A percentile compares a stretch with the other conserved stretches of the same genome.
Evolutionary conservation across 2,888 invertebrate genomes (phyloP).

Genomic region (Noctua pronuba): DNA sequence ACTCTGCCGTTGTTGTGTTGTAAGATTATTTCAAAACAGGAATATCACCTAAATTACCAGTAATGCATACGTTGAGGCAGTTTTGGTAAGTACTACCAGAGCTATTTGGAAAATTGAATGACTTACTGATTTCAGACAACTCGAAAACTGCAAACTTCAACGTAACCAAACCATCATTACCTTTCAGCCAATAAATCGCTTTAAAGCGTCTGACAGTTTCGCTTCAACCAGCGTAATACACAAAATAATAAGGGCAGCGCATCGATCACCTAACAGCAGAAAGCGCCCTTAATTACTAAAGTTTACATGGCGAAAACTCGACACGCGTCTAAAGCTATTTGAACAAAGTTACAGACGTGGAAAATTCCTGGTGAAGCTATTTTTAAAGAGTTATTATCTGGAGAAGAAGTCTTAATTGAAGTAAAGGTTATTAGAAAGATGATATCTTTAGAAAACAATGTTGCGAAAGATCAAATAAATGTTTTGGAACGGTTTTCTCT

Average conservation of each 20-base stretch:
- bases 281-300: slow-evolving; percentile 78
- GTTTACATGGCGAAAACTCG: slow-evolving; percentile 74
- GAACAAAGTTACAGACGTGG: slow-evolving; percentile 65
- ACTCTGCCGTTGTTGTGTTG: neutral
- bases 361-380: slow-evolving; percentile 50
- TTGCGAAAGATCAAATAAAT: neutral
- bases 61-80: neutral
- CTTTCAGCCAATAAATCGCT: slow-evolving; percentile 26
- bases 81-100: neutral
- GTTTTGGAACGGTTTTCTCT: neutral
- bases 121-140: neutral
- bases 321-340: slow-evolving; percentile 74
- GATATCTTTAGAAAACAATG: neutral
- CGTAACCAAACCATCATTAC: neutral
- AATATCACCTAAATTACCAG: neutral
- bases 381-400: slow-evolving; percentile 46
- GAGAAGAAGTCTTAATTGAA: slow-evolving; percentile 21
- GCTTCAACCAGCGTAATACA: slow-evolving; percentile 34
- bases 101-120: neutral
- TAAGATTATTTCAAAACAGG: neutral
- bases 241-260: slow-evolving; percentile 57
- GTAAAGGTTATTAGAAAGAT: slow-evolving; percentile 7
- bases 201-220: slow-evolving; percentile 16
- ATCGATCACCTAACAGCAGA: slow-evolving; percentile 72
- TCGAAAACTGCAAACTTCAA: neutral